Evolutionary conservation across 2,113 vertebrate species (phyloP), one percentile per base, ranked within the genome.

Genomic region (Ammodytes dubius): DNA sequence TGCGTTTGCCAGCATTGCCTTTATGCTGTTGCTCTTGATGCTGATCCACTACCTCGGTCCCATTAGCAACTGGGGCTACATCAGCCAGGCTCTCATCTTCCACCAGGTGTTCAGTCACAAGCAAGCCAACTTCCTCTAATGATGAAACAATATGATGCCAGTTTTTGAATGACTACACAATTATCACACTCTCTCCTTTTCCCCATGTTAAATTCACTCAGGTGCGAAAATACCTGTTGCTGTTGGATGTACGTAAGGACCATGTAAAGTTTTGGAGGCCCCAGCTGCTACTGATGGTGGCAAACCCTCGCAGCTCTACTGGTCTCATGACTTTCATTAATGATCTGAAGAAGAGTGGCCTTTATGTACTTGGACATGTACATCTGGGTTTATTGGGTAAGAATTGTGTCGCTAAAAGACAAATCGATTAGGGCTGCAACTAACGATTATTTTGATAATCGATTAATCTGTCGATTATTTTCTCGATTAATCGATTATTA

Each of bases 211-310:
- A 27, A 17, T 60, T 65, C 13, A 3, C 57, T 45, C 88, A 98
- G 97, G 98, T 99, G 19, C 94, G 97, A 0, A 99, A 99, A 80
- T 99, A 99, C 86, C 90, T 99, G 79, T 93, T 99, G 85, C 95
- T 96, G 94, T 88, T 99, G 92, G 97, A 99, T 0, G 96, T 97
- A 14, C 95, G 97, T 4, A 99, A 99, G 87, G 98, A 99, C 64
- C 98, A 99, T 0, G 97, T 99, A 70, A 99, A 99, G 85, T 99
- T 99, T 91, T 99, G 97, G 98, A 94, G 97, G 73, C 97, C 97
- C 0, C 97, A 98, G 92, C 92, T 99, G 82, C 93, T 99, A 82
- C 94, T 99, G 66, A 96, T 99, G 94, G 97, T 99, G 70, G 95
- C 96, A 70, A 99, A 98, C 84, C 97, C 97, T 0, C 93, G 96